Evolutionary conservation across 2,113 vertebrate species (phyloP), one percentile per base, ranked within the genome.

Genomic region (Prionailurus viverrinus): DNA sequence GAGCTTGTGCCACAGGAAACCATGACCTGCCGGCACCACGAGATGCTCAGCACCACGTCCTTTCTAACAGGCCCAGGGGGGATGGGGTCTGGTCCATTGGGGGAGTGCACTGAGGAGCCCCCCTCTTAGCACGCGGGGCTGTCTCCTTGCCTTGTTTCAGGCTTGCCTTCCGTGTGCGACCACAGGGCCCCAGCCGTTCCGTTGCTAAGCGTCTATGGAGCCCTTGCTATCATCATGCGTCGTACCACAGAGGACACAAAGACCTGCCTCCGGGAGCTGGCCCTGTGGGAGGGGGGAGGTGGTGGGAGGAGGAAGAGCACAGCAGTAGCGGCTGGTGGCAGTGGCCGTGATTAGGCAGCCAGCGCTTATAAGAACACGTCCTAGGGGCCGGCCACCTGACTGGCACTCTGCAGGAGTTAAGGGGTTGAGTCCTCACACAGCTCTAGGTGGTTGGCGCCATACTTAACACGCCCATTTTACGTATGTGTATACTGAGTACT

Each of bases 11-110:
- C 48, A 68, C 21, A 21, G 5, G 39, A 16, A 6, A 41, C 29
- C 14, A 61, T 61, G n/a, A 94, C 12, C 51, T 25, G 41, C 14
- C 0, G 29, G 11, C 16, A 31, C 41, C 41, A 12, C 33, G 51
- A 89, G 25, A 33, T 36, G 51, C 53, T 79, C 23, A 3, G 58
- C 3, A 41, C 21, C 19, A 0, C 25, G 4, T 66, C 53, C 68
- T 36, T 41, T 21, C 55, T 29, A 3, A 7, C 0, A 1, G 21
- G 10, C 79, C 36, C 4, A 0, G 25, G 25, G 21, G 31, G 0
- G 74, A 13, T 4, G 2, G 51, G 5, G 51, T 3, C 12, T 5
- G 84, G 65, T 21, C 36, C 29, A 0, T 15, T 25, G 11, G 29
- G 36, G 12, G 55, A 14, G 5, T 27, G 45, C 61, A 48, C 13